Conservation (phyloP, 2,113 vertebrate species). For the Ivindomyrus marchei region DNA sequence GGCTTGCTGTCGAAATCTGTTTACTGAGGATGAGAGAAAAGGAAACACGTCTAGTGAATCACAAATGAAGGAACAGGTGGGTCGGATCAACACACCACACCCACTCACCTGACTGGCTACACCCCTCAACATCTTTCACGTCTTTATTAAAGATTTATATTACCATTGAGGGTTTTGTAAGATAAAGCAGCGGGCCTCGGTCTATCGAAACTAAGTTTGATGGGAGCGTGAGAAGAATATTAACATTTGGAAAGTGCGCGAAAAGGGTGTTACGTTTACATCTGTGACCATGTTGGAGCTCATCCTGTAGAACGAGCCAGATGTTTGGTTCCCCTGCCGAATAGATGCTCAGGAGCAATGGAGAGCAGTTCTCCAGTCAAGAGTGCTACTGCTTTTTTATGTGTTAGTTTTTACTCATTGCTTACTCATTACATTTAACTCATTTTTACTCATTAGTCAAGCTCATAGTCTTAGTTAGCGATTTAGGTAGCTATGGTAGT, state of each 20-base stretch:
- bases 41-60: background rate
- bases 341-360: background rate
- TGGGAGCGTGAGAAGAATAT: background rate
- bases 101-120: background rate
- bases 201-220: background rate
- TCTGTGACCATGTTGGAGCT: background rate
- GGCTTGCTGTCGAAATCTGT: background rate
- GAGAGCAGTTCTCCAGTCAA: background rate
- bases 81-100: background rate
- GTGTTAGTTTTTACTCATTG: background rate
- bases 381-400: background rate
- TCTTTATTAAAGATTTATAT: background rate
- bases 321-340: background rate
- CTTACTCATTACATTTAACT: background rate
- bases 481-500: background rate
- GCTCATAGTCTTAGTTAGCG: background rate
- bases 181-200: background rate
- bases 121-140: background rate
- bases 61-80: constrained; percentile 1
- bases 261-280: background rate
- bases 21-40: background rate
- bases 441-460: background rate
- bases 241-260: background rate
- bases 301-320: background rate
- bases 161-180: background rate